phyloP scores from a whole-genome alignment of 2,113 vertebrate species.

The Vulpes lagopus region DNA sequence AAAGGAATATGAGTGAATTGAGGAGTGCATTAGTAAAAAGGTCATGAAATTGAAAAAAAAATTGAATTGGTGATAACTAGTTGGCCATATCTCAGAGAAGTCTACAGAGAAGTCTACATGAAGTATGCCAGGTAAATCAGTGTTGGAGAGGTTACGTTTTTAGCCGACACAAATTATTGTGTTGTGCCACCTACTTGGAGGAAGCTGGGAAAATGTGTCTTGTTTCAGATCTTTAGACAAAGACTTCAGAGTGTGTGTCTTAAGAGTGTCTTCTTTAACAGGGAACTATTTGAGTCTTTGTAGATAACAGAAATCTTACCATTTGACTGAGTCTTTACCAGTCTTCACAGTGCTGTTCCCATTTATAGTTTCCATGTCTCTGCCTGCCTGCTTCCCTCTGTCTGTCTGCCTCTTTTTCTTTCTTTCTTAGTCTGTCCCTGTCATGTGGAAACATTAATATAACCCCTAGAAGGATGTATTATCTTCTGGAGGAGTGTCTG shows the following conservation, averaged over 20 bases:
- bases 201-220: slow-evolving; percentile 51
- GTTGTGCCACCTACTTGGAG: slow-evolving; percentile 17
- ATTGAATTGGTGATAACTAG: not conserved
- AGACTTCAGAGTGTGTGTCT: not conserved
- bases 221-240: not conserved
- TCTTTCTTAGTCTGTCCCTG: not conserved
- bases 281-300: not conserved
- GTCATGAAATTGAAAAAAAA: not conserved
- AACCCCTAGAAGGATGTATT: not conserved
- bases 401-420: not conserved
- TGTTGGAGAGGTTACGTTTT: not conserved
- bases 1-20: not conserved
- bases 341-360: not conserved
- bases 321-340: not conserved
- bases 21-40: not conserved
- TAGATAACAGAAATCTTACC: not conserved
- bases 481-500: not conserved
- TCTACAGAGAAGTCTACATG: not conserved
- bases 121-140: not conserved
- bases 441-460: not conserved
- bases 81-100: not conserved
- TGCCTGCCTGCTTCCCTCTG: not conserved
- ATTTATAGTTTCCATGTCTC: not conserved
- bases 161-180: not conserved
- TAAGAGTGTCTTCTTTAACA: not conserved